Conservation (phyloP, 2,797 vertebrate species). For the Gambusia yucatana region DNA sequence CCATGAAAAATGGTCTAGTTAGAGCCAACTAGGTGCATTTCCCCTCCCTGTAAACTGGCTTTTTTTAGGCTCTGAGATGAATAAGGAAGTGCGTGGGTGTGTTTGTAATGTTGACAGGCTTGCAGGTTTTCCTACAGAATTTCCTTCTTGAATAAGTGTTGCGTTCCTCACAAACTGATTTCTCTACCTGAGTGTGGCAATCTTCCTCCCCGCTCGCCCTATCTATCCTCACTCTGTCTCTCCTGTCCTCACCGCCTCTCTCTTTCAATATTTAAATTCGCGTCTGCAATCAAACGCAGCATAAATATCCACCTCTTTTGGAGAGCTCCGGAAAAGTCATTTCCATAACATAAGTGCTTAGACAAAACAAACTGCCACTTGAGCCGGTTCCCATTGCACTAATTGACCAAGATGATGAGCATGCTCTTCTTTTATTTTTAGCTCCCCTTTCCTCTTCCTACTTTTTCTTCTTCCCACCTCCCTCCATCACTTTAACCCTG, state of each 20-base stretch:
- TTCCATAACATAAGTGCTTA: slow-evolving; percentile 81
- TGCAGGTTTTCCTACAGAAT: slow-evolving; percentile 56
- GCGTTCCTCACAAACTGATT: slow-evolving; percentile 77
- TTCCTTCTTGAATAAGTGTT: slow-evolving; percentile 69
- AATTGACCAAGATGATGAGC: slow-evolving; percentile 83
- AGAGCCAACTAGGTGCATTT: slow-evolving; percentile 57
- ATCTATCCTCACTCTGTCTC: slow-evolving; percentile 43
- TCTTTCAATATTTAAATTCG: slow-evolving; percentile 65
- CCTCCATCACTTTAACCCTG: slow-evolving; percentile 79
- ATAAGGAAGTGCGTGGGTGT: slow-evolving; percentile 35
- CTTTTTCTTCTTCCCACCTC: slow-evolving; percentile 54
- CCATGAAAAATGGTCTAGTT: slow-evolving; percentile 52
- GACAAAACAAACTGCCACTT: slow-evolving; percentile 80
- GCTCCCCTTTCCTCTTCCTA: slow-evolving; percentile 21
- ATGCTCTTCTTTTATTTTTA: slow-evolving; percentile 78
- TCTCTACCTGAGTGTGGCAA: slow-evolving; percentile 64
- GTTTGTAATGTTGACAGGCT: slow-evolving; percentile 65
- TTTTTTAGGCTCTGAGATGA: slow-evolving; percentile 59
- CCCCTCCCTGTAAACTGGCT: slow-evolving; percentile 39
- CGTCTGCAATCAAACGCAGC: slow-evolving; percentile 79
- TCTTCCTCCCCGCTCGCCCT: slow-evolving; percentile 34
- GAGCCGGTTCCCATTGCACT: slow-evolving; percentile 75
- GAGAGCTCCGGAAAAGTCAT: slow-evolving; percentile 74
- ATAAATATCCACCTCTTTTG: slow-evolving; percentile 79
- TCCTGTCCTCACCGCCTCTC: slow-evolving; percentile 49